phyloP scores from a whole-genome alignment of 2,113 vertebrate genomes.

The Corythoichthys intestinalis region DNA sequence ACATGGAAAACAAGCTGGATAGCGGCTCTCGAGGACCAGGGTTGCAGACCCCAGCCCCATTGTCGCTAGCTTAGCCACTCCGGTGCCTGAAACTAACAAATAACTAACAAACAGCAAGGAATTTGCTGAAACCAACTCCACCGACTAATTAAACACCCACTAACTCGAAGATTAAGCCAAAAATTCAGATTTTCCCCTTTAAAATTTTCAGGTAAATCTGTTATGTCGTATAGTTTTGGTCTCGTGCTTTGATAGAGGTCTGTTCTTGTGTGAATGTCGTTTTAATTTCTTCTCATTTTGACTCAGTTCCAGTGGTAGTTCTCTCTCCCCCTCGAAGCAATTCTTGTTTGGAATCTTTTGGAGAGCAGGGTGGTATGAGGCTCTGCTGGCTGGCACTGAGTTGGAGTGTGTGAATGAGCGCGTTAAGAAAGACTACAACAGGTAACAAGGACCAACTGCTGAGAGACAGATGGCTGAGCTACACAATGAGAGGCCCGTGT shows the following conservation, averaged over 20 bases:
- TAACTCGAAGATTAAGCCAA: too few relatives aligned
- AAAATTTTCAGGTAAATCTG: too few relatives aligned
- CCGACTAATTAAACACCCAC: too few relatives aligned
- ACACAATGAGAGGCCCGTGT: conserved; percentile 60
- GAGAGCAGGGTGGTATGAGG: conserved; percentile 38
- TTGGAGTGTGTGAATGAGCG: conserved; percentile 48
- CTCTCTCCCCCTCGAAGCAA: conserved; percentile 2
- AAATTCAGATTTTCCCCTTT: too few relatives aligned
- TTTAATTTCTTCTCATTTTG: background rate
- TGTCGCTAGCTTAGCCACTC: too few relatives aligned
- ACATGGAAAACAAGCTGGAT: too few relatives aligned
- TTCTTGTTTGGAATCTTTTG: conserved; percentile 42
- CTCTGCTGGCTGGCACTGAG: conserved; percentile 52
- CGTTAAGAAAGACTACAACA: conserved; percentile 66
- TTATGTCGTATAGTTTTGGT: too few relatives aligned
- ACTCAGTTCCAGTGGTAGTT: conserved; percentile 20
- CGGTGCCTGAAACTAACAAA: too few relatives aligned
- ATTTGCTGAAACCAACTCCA: too few relatives aligned
- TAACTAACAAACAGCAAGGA: too few relatives aligned
- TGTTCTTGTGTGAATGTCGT: background rate
- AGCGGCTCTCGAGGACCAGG: too few relatives aligned
- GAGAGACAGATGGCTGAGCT: conserved; percentile 67
- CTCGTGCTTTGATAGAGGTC: background rate
- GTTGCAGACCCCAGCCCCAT: too few relatives aligned
- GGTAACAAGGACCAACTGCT: conserved; percentile 71